Evolutionary conservation across 37 sponge, comb jelly and placozoan species (phyloP), one percentile per base, ranked within the genome.

Genomic region (Ianthella basta): DNA sequence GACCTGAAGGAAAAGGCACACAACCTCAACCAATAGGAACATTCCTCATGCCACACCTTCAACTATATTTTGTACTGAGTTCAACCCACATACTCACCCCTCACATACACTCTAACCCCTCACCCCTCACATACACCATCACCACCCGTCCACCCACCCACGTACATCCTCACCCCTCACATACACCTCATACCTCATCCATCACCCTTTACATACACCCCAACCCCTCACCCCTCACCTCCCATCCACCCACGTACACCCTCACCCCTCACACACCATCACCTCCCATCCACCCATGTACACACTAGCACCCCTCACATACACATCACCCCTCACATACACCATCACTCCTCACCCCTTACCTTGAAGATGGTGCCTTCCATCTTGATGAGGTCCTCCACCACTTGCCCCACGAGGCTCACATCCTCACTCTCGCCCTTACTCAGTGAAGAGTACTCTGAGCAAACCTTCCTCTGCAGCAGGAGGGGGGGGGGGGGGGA

Each of bases 331-430:
- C 19, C 70, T 34, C 35, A 24, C 29, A 3, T 8, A 10, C 50
- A 44, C 50, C 50, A 10, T 44, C 8, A 44, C 50, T 36, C 70
- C 36, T 2, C 55, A 16, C 21, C 23, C 34, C 94, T 93, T 36
- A 93, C 94, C 29, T 57, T 85, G 66, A 93, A 93, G 34, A 93
- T 70, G 35, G 85, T 53, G 21, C 53, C 41, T 23, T 93, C 88
- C 94, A 93, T 93, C 38, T 67, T 73, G 25, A 93, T 93, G 15
- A 93, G 85, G 56, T 93, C 94, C 41, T 89, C 91, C 72, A 90
- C 82, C 53, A 93, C 94, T 70, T 79, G 60, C 32, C 88, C 85
- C 30, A 90, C 91, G 30, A 24, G 56, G 10, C 0, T 32, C n/a
- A 93, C 80, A 36, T 93, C 94, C 60, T 93, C 94, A n/a, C 14